Evolutionary conservation across 2,113 vertebrate genomes (phyloP), one percentile per base, ranked within the genome.

Genomic region (Ailuropoda melanoleuca): DNA sequence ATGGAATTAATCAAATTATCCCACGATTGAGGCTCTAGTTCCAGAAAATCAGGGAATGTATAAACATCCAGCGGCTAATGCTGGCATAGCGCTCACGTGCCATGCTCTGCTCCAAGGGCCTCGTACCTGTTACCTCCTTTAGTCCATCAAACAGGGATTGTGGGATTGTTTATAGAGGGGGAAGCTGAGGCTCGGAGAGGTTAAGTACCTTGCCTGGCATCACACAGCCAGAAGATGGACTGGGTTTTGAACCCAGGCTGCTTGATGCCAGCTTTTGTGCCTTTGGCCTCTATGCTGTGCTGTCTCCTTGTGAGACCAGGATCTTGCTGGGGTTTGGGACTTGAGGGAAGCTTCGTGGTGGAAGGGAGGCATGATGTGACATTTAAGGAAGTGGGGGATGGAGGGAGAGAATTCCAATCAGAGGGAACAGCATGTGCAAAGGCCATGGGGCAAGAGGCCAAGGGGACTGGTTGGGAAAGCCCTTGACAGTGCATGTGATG

Each of bases 401-500:
- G 70, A 26, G n/a, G 37, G 11, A 48, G 15, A 88, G 9, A 11
- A 0, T 78, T 80, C 6, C 17, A 37, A 13, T 70, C 13, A 48
- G n/a, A 53, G n/a, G 53, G 39, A 83, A 70, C 1, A 18, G 37
- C 26, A 19, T 34, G 26, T 13, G 26, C 7, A 60, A 89, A 78
- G 58, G 26, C 4, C 39, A 4, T 1, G 1, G 14, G 74, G 29
- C 21, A 14, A 12, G 29, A 48, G 34, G 23, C 5, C 17, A 48
- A 75, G 0, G 6, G 62, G 6, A 3, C 56, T 39, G 5, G 13
- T 7, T 0, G 11, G 29, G 15, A 90, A 83, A 21, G 4, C 0
- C 4, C 34, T 3, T n/a, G 62, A 39, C 39, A 14, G 55, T 12
- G 74, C 19, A 15, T 4, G 8, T 18, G 39, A 29, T 4, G 6